These are phyloP conservation scores for Numenius arquata DNA, from an alignment of 2,113 vertebrate genomes.

Conservation along the genomic window DNA sequence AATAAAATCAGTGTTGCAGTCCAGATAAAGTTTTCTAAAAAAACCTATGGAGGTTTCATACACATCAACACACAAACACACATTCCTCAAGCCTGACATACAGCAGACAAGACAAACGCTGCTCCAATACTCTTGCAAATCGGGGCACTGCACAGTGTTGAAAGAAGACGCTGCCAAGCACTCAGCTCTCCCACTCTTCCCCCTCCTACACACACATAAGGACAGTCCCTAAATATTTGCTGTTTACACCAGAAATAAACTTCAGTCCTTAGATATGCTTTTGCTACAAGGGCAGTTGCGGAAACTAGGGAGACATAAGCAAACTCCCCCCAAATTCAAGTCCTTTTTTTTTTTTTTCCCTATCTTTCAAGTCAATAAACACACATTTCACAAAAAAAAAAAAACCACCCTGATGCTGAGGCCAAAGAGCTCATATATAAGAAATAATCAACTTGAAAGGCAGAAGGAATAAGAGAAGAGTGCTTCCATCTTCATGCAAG, in stretches of 20 bases:
- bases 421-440: neutral
- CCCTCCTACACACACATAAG: conserved; percentile 28
- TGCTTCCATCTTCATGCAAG: neutral
- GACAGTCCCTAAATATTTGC: conserved; percentile 36
- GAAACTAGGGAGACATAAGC: neutral
- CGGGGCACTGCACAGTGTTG: neutral
- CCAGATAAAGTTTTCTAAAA: neutral
- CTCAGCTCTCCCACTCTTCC: conserved; percentile 16
- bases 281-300: neutral
- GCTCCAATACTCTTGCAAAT: conserved; percentile 26
- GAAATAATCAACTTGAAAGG: neutral
- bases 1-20: neutral
- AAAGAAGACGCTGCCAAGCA: neutral
- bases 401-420: neutral
- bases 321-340: neutral
- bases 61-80: neutral
- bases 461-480: neutral
- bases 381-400: neutral
- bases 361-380: neutral
- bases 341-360: neutral
- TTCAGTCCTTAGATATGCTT: neutral
- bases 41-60: neutral
- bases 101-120: neutral
- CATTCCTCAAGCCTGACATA: neutral
- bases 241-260: conserved; percentile 48